A percentile compares a stretch with the other conserved stretches of the same genome.
Evolutionary conservation across 2,797 vertebrate species (phyloP).

Genomic region (Oryzias sinensis): DNA sequence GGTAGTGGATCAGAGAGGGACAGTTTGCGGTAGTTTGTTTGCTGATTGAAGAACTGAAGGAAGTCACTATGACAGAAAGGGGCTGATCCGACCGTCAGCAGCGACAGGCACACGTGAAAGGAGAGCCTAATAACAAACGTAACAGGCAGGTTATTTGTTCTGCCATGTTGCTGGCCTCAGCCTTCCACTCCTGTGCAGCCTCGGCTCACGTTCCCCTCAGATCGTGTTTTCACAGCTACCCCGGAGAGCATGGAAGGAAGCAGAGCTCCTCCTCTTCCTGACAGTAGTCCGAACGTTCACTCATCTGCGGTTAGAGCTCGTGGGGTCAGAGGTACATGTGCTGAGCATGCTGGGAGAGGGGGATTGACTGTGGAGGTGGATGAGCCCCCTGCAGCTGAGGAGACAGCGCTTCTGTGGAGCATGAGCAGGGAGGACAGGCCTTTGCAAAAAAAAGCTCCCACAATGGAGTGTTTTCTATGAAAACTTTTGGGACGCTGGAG

Average conservation of each 20-base stretch:
- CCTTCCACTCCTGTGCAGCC: constrained; percentile 79
- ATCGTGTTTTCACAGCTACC: no score
- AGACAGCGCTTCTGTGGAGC: constrained; percentile 24
- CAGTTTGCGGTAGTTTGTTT: no score
- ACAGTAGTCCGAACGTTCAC: constrained; percentile 47
- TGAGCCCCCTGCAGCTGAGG: constrained; percentile 23
- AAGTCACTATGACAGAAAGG: not conserved
- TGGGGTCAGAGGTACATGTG: constrained; percentile 26
- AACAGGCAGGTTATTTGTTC: constrained; percentile 85
- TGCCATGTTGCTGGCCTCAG: constrained; percentile 88
- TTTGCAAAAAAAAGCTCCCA: constrained; percentile 68
- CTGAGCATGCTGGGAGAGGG: constrained; percentile 20
- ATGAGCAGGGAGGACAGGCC: constrained; percentile 54
- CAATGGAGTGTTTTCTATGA: constrained; percentile 91
- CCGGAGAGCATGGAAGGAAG: no score
- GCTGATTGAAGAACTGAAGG: no score
- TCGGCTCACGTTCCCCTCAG: constrained; percentile 75
- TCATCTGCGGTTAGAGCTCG: constrained; percentile 8
- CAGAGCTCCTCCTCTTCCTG: constrained; percentile 31
- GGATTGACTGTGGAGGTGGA: constrained; percentile 15
- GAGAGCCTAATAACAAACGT: constrained; percentile 49
- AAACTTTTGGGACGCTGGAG: constrained; percentile 88
- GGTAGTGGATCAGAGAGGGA: no score
- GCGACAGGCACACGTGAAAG: constrained; percentile 48
- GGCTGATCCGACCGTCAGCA: not conserved